Conservation (phyloP, 2,113 vertebrate genomes). For the Porphyrio hochstetteri region DNA sequence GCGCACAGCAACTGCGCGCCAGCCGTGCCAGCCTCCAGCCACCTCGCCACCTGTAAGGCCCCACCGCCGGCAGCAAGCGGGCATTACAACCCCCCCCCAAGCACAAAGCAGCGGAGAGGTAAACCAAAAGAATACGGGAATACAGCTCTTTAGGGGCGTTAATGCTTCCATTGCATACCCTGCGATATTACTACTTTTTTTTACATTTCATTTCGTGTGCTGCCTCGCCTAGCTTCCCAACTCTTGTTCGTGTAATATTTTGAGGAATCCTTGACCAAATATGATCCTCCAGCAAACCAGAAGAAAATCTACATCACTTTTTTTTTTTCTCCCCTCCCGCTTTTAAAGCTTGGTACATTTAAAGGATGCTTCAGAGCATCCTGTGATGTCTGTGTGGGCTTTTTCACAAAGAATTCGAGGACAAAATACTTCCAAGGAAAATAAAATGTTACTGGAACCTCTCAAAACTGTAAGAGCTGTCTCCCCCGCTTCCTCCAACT, state of each 20-base stretch:
- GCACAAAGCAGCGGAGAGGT: background rate
- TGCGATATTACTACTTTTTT: background rate
- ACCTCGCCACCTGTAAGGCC: background rate
- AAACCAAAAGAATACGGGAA: background rate
- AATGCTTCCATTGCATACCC: background rate
- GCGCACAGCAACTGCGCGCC: background rate
- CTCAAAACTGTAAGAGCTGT: background rate
- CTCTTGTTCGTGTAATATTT: background rate
- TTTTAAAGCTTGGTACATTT: background rate
- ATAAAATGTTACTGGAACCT: background rate
- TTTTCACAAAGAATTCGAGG: background rate
- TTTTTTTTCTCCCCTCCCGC: background rate
- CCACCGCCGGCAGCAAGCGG: background rate
- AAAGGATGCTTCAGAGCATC: background rate
- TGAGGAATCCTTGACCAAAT: background rate
- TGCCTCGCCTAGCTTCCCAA: background rate
- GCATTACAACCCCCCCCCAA: background rate
- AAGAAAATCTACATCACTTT: background rate
- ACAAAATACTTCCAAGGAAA: slow-evolving; percentile 9
- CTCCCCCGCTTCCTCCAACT: background rate
- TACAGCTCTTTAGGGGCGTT: background rate
- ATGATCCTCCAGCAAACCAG: background rate
- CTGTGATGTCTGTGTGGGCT: background rate
- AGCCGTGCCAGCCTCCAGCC: background rate
- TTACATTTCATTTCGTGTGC: background rate